Conservation (phyloP, 2,797 vertebrate species). For the Phoxinus dragarum region DNA sequence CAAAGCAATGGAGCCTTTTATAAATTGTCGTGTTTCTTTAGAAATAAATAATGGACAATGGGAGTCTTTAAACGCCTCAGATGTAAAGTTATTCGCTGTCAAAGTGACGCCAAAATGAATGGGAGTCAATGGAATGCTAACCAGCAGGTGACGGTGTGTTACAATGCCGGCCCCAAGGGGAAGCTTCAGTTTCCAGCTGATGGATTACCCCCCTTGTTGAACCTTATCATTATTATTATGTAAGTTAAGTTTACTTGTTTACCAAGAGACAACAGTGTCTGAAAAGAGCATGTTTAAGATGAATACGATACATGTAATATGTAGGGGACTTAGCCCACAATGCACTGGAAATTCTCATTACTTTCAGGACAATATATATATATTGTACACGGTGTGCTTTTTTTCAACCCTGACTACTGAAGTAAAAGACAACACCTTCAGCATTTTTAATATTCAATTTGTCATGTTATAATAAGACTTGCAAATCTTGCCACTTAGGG, state of each 20-base stretch:
- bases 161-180: too few relatives aligned
- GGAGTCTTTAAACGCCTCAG: too few relatives aligned
- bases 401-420: conserved; percentile 41
- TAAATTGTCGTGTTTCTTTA: too few relatives aligned
- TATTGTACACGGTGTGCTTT: conserved; percentile 49
- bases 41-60: too few relatives aligned
- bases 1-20: too few relatives aligned
- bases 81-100: too few relatives aligned
- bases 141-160: too few relatives aligned
- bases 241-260: background rate
- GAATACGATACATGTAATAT: background rate
- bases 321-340: background rate
- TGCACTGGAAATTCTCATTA: background rate
- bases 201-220: too few relatives aligned
- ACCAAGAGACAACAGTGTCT: background rate
- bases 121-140: too few relatives aligned
- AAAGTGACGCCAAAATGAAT: too few relatives aligned
- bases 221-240: too few relatives aligned
- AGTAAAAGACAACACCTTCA: conserved; percentile 51
- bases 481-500: conserved; percentile 47
- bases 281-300: background rate
- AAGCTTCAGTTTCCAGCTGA: too few relatives aligned
- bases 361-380: background rate
- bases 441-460: conserved; percentile 62
- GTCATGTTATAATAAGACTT: conserved; percentile 46